These are phyloP conservation scores for Microhierax caerulescens DNA, from an alignment of 2,797 vertebrate genomes.

Conservation along the genomic window DNA sequence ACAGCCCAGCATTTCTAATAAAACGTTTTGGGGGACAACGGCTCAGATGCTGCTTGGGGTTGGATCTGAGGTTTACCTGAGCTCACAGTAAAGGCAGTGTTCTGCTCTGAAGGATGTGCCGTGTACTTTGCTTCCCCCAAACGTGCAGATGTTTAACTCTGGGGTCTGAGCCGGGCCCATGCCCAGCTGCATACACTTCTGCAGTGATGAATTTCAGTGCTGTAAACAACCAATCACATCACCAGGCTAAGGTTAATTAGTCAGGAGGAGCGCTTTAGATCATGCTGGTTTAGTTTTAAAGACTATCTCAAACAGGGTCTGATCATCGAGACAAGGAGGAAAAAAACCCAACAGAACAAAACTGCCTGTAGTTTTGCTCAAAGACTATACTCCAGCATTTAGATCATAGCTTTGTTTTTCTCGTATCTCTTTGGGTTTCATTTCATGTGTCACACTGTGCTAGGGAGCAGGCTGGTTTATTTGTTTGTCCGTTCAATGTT, in stretches of 20 bases:
- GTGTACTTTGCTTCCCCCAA: background rate
- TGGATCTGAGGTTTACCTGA: background rate
- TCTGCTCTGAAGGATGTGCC: background rate
- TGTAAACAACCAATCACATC: background rate
- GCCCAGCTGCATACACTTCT: background rate
- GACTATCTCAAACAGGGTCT: background rate
- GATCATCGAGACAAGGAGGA: background rate
- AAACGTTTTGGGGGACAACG: rapidly evolving
- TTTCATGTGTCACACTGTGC: background rate
- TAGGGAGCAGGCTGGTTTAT: background rate
- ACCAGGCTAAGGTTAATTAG: background rate
- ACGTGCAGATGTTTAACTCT: background rate
- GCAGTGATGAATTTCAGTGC: background rate
- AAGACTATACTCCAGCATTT: background rate
- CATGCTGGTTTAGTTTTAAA: background rate
- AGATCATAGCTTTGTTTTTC: background rate
- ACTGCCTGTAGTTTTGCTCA: background rate
- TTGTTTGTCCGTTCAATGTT: background rate
- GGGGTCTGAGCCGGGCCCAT: background rate
- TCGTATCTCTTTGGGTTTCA: background rate
- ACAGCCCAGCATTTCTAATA: background rate
- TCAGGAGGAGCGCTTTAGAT: background rate
- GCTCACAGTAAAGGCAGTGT: background rate
- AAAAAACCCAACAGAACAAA: background rate
- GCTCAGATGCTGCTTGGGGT: background rate